Conservation (phyloP, 2,797 vertebrate species). For the Hirundo rustica region DNA sequence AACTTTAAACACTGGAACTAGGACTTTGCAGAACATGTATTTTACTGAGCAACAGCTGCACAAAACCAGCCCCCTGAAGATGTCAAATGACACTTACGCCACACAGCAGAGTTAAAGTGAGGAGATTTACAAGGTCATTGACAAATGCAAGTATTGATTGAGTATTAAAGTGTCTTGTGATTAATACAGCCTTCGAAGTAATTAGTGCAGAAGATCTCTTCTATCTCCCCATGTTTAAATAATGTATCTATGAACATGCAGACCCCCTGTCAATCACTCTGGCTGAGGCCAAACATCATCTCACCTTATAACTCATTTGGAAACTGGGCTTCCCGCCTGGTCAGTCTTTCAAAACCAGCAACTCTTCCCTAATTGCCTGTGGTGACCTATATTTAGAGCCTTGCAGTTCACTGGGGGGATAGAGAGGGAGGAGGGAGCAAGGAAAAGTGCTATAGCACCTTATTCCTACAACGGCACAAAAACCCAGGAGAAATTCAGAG, state of each 20-base stretch:
- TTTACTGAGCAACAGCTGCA: not conserved
- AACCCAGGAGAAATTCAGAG: not conserved
- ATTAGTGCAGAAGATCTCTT: slow-evolving; percentile 73
- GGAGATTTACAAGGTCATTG: slow-evolving; percentile 73
- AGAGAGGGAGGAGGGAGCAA: slow-evolving; percentile 44
- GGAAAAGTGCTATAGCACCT: slow-evolving; percentile 42
- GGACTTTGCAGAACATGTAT: not conserved
- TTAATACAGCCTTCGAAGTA: slow-evolving; percentile 75
- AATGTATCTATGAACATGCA: slow-evolving; percentile 74
- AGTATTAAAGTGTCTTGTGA: slow-evolving; percentile 77
- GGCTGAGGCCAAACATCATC: slow-evolving; percentile 78
- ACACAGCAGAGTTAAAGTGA: slow-evolving; percentile 41
- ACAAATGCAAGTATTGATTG: slow-evolving; percentile 74
- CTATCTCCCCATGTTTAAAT: slow-evolving; percentile 74
- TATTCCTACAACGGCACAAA: slow-evolving; percentile 13
- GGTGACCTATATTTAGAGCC: slow-evolving; percentile 77
- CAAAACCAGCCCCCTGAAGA: not conserved
- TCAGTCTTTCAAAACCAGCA: slow-evolving; percentile 74
- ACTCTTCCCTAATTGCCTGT: slow-evolving; percentile 75
- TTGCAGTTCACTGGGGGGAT: slow-evolving; percentile 45
- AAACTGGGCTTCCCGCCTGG: slow-evolving; percentile 76
- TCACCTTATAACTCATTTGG: slow-evolving; percentile 82
- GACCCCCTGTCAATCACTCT: slow-evolving; percentile 79
- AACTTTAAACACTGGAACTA: not conserved
- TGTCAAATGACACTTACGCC: not conserved